Evolutionary conservation across 2,113 vertebrate genomes (phyloP).

Genomic region (Takifugu bimaculatus): DNA sequence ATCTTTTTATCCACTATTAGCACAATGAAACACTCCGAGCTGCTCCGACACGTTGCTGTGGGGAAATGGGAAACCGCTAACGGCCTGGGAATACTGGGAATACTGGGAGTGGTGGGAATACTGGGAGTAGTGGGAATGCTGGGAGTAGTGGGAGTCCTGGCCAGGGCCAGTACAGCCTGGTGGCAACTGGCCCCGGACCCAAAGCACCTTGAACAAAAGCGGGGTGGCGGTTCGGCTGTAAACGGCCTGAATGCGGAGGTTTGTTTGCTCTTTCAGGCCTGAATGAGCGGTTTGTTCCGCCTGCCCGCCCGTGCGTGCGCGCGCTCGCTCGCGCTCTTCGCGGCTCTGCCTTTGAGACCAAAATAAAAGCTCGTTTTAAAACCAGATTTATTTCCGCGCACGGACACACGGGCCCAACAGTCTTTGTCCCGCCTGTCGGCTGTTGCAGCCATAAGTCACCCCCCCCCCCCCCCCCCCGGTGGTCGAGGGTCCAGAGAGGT

Average conservation of each 20-base stretch:
- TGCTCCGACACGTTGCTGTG: conserved; percentile 33
- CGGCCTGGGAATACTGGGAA: too few relatives aligned
- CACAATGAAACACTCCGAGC: conserved; percentile 28
- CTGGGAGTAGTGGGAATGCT: too few relatives aligned
- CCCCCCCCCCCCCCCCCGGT: conserved; percentile 40
- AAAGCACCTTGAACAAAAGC: too few relatives aligned
- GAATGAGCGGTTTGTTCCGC: background rate
- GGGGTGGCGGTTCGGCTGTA: too few relatives aligned
- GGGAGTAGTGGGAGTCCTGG: too few relatives aligned
- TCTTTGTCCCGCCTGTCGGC: conserved; percentile 34
- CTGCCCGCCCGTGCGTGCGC: too few relatives aligned
- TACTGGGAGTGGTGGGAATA: too few relatives aligned
- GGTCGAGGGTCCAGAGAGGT: conserved; percentile 20
- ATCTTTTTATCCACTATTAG: conserved; percentile 31
- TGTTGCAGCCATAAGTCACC: conserved; percentile 44
- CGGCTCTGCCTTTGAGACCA: too few relatives aligned
- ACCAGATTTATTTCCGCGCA: background rate
- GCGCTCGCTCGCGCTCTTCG: too few relatives aligned
- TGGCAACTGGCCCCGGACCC: background rate
- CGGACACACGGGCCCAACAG: conserved; percentile 20
- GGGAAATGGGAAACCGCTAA: conserved; percentile 29
- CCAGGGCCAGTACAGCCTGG: too few relatives aligned
- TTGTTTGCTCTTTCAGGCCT: too few relatives aligned
- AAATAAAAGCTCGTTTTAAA: background rate
- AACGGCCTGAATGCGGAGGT: too few relatives aligned